phyloP scores from a whole-genome alignment of 1,140 invertebrate species.

The Musca domestica region DNA sequence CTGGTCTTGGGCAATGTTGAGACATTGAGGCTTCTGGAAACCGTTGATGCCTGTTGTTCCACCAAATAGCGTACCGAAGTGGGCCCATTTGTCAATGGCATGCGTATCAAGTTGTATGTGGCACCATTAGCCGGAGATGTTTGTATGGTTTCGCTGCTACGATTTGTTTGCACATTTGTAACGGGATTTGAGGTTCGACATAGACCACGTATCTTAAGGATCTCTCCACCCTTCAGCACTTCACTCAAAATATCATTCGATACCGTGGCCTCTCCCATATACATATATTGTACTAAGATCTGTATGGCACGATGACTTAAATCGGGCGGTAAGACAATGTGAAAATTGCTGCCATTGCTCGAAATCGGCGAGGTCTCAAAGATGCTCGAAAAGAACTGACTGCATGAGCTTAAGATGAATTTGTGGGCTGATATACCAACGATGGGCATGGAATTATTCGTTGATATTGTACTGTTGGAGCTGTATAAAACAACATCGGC shows the following conservation, averaged over 20 bases:
- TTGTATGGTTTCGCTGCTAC: not conserved
- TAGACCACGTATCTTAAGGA: slow-evolving; percentile 72
- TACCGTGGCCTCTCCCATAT: slow-evolving; percentile 80
- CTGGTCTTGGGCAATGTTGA: slow-evolving; percentile 52
- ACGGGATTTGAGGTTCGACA: slow-evolving; percentile 57
- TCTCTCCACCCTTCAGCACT: slow-evolving; percentile 75
- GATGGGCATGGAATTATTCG: slow-evolving; percentile 40
- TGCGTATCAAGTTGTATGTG: not conserved
- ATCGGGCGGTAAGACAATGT: slow-evolving; percentile 77
- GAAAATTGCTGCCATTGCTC: slow-evolving; percentile 60
- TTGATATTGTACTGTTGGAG: slow-evolving; percentile 45
- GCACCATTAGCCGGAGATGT: not conserved
- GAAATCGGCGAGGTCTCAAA: slow-evolving; percentile 52
- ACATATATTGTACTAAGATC: slow-evolving; percentile 83
- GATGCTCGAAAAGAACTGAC: slow-evolving; percentile 54
- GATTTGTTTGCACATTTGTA: slow-evolving; percentile 6
- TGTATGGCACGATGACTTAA: slow-evolving; percentile 75
- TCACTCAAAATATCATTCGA: slow-evolving; percentile 78
- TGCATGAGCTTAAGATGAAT: slow-evolving; percentile 80
- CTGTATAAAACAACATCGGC: slow-evolving; percentile 82
- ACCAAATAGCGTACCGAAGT: slow-evolving; percentile 32
- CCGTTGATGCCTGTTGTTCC: slow-evolving; percentile 36
- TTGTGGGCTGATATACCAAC: slow-evolving; percentile 79
- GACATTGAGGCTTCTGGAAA: slow-evolving; percentile 41
- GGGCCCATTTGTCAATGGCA: slow-evolving; percentile 8